phyloP scores from a whole-genome alignment of 2,113 vertebrate genomes.

The Emydura subglobosa region DNA sequence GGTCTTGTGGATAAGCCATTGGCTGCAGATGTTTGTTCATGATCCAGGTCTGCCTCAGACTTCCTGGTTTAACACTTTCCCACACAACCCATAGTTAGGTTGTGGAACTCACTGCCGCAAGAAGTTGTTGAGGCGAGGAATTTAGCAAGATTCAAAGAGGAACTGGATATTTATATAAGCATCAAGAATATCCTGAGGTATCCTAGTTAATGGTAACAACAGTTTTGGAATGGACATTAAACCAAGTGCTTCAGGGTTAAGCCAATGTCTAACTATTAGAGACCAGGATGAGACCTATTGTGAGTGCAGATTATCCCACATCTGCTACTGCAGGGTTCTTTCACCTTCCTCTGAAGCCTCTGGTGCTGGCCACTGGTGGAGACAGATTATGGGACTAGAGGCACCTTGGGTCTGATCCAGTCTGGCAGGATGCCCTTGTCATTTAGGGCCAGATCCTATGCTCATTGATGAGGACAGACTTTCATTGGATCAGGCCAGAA shows the following conservation, averaged over 20 bases:
- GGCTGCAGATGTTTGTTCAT: not conserved
- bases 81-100: not conserved
- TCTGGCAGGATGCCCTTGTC: not conserved
- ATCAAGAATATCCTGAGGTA: not conserved
- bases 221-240: not conserved
- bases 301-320: not conserved
- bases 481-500: not conserved
- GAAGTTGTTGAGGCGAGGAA: not conserved
- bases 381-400: rapidly evolving
- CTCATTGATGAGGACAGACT: not conserved
- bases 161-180: not conserved
- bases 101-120: not conserved
- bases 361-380: not conserved
- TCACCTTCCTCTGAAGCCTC: not conserved
- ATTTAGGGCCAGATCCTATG: not conserved
- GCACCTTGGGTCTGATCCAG: not conserved
- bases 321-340: not conserved
- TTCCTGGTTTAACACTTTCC: not conserved
- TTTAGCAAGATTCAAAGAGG: not conserved
- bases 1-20: not conserved
- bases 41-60: not conserved
- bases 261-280: not conserved
- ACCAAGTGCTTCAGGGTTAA: not conserved
- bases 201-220: not conserved
- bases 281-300: not conserved